Base-by-base conservation (phyloP, 2,888 invertebrate species). In the Xestoiulus laeticollis region DNA sequence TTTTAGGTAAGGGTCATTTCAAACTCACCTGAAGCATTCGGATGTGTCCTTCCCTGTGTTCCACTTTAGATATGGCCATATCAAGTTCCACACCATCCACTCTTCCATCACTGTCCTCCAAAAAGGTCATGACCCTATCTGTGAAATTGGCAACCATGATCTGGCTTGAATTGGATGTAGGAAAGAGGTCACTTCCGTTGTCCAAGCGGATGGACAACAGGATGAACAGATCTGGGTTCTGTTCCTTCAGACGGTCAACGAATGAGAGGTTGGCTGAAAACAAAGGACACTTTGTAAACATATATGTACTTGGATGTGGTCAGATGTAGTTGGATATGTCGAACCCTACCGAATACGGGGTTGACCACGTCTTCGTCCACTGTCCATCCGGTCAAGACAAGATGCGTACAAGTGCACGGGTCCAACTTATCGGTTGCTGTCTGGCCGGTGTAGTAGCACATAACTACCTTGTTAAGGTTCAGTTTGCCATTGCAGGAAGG, bases 351-450 rank as follows among this genome's bases (percentile, higher is more conserved):
- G 32, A 82, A 82, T 8, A 22, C 16, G 5, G 48, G 48, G 16
- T 48, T 48, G 48, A 16, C 22, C 86, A 86, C 22, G 44, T 87
- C 48, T 44, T 87, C 87, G 53, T 85, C 85, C 22, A 87, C 30
- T 10, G 48, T 85, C 59, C 48, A 87, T 10, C 85, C 53, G 30
- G 87, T 85, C 44, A 87, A 33, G n/a, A 87, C 85, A 10, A 87
- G 78, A 32, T 87, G 87, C 22, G 87, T 87, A 53, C 87, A 87
- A 2, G 78, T n/a, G 33, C 87, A 87, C 8, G 87, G 87, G 59
- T 87, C 87, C 19, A 87, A 19, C 16, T 44, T 85, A 53, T 85
- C 48, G n/a, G 33, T 19, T 3, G 84, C 32, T 26, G 53, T 22
- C 22, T 85, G 22, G 6, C 87, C 87, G 12, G 44, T 87, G 48